Evolutionary conservation across 2,113 vertebrate species (phyloP), one percentile per base, ranked within the genome.

Genomic region (Oriolus oriolus): DNA sequence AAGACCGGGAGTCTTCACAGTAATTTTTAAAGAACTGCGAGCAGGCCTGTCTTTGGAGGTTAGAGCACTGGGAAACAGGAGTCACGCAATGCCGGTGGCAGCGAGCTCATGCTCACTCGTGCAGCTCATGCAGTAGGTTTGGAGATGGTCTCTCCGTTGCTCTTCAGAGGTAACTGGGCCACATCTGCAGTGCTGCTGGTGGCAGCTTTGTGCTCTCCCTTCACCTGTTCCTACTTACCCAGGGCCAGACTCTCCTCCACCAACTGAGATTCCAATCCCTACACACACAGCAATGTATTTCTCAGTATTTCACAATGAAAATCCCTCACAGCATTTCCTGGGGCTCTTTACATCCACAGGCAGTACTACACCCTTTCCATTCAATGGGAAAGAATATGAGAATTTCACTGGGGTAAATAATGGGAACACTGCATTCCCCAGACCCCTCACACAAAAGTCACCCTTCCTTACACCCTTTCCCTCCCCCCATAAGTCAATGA

Each of bases 41-140:
- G 59, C 50, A 63, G 49, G 37, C 6, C 60, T 66, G 50, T 60
- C 35, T 70, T 45, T 21, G 47, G 79, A 70, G 50, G 47, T 47
- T 60, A 68, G 42, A 80, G 50, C 59, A 2, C 14, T 27, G 60
- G 41, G 7, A 35, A 35, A 11, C 23, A 21, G 77, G 41, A 84
- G 59, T 50, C 41, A 42, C 30, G 65, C 74, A 82, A 18, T 16
- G 28, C 41, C 3, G 10, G 18, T 4, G 57, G 26, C 74, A 68
- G 60, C 2, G 26, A 73, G 19, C 68, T 66, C 37, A 2, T 1
- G 0, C 35, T 74, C 26, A 0, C 54, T 9, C 21, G 0, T 13
- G 61, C 56, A 53, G 41, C 27, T 11, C 14, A 1, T 6, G 64
- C 73, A 31, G 9, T 0, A 20, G 42, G 7, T 13, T 10, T 31